Conservation (phyloP, 1,140 invertebrate species). For the Philopotamus ludificatus region DNA sequence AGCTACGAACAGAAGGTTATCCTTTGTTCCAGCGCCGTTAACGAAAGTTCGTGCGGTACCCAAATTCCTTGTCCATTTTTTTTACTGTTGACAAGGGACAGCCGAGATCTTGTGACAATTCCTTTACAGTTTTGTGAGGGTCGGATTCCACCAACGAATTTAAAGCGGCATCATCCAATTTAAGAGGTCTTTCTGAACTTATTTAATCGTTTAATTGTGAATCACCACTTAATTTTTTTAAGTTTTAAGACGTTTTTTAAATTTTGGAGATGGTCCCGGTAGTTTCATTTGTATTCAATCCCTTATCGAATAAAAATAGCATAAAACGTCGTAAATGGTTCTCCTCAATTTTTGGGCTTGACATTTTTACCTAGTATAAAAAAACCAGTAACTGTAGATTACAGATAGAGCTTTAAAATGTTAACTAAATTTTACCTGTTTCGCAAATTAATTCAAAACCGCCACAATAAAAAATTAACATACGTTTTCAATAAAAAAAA, state of each 20-base stretch:
- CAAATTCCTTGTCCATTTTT: no score
- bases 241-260: no score
- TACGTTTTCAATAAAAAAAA: no score
- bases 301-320: not conserved
- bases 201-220: no score
- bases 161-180: not conserved
- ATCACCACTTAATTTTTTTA: no score
- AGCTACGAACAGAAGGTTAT: not conserved
- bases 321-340: not conserved
- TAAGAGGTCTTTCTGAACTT: not conserved
- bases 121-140: not conserved
- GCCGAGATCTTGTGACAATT: no score
- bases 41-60: no score
- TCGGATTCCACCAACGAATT: not conserved
- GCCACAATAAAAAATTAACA: no score
- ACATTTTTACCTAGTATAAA: not conserved
- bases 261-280: not conserved
- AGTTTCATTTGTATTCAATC: not conserved
- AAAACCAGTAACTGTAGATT: not conserved
- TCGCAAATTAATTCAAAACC: no score
- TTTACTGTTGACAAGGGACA: no score
- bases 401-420: not conserved
- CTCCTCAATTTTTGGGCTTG: not conserved
- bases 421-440: not conserved
- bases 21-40: not conserved